Evolutionary conservation across 2,797 vertebrate species (phyloP).

Genomic region (Percopsis omiscomaycus): DNA sequence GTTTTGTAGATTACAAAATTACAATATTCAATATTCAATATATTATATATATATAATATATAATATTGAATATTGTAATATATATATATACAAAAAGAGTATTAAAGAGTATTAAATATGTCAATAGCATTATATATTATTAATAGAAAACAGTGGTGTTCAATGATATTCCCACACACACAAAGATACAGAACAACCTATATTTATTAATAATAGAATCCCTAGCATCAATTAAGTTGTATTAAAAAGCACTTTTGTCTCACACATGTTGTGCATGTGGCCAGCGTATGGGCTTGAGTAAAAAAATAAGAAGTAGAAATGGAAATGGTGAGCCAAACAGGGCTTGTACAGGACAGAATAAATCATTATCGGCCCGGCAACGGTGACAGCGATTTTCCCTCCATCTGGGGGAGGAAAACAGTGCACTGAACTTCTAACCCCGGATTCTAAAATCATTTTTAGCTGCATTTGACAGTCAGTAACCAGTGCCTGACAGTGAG

Average conservation of each 20-base stretch:
- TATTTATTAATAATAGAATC: not conserved
- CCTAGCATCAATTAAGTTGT: slow-evolving; percentile 46
- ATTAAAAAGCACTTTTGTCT: slow-evolving; percentile 31
- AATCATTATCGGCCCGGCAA: slow-evolving; percentile 63
- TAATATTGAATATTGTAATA: not conserved
- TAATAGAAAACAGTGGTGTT: too few species aligned
- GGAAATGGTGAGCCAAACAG: slow-evolving; percentile 34
- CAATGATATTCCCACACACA: not conserved
- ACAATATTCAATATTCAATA: too few species aligned
- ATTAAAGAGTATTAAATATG: not conserved
- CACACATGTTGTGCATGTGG: slow-evolving; percentile 60
- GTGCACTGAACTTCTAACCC: slow-evolving; percentile 74
- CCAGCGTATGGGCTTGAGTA: slow-evolving; percentile 46
- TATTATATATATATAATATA: not conserved
- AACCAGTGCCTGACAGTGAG: slow-evolving; percentile 60
- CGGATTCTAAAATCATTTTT: slow-evolving; percentile 74
- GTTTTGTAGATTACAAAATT: too few species aligned
- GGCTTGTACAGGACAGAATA: slow-evolving; percentile 58
- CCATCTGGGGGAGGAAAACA: slow-evolving; percentile 66
- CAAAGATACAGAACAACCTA: slow-evolving; percentile 6
- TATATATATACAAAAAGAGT: not conserved
- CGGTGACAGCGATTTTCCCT: slow-evolving; percentile 69
- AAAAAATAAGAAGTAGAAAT: slow-evolving; percentile 58
- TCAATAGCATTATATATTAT: too few species aligned
- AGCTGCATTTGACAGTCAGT: slow-evolving; percentile 75